A percentile compares a stretch with the other conserved stretches of the same genome.
phyloP scores from a whole-genome alignment of 2,888 invertebrate species.

The Torymus aiolomorphi region DNA sequence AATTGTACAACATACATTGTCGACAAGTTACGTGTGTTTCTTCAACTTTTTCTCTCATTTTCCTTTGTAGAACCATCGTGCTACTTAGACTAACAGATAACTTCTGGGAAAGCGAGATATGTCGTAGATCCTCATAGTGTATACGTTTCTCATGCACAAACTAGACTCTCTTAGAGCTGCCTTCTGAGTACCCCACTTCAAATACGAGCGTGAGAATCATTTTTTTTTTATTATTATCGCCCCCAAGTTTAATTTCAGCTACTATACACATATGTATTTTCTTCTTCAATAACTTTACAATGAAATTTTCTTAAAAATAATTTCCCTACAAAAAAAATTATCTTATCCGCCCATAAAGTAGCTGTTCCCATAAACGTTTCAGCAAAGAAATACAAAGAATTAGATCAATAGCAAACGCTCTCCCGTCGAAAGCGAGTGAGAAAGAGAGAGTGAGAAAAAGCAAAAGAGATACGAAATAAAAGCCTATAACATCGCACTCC shows the following conservation, averaged over 20 bases:
- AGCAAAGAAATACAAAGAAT: slow-evolving; percentile 15
- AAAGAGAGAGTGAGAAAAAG: too few relatives aligned
- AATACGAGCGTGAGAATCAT: slow-evolving; percentile 38
- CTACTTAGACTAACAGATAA: slow-evolving; percentile 26
- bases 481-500: background rate
- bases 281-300: too few relatives aligned
- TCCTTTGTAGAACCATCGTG: slow-evolving; percentile 13
- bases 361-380: slow-evolving; percentile 13
- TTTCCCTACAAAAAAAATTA: too few relatives aligned
- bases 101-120: slow-evolving; percentile 36
- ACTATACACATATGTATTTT: too few relatives aligned
- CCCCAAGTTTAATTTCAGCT: too few relatives aligned
- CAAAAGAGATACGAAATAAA: slow-evolving; percentile 33
- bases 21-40: slow-evolving; percentile 26
- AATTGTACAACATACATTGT: background rate
- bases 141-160: slow-evolving; percentile 59
- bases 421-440: too few relatives aligned
- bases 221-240: background rate
- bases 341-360: background rate
- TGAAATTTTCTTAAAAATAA: too few relatives aligned
- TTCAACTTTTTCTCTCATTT: slow-evolving; percentile 1
- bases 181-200: slow-evolving; percentile 39
- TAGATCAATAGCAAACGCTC: slow-evolving; percentile 5
- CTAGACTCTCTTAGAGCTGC: slow-evolving; percentile 21
- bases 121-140: slow-evolving; percentile 39